A percentile compares a stretch with the other conserved stretches of the same genome.
Conservation (phyloP, 2,888 invertebrate genomes). For the Mimas tiliae region DNA sequence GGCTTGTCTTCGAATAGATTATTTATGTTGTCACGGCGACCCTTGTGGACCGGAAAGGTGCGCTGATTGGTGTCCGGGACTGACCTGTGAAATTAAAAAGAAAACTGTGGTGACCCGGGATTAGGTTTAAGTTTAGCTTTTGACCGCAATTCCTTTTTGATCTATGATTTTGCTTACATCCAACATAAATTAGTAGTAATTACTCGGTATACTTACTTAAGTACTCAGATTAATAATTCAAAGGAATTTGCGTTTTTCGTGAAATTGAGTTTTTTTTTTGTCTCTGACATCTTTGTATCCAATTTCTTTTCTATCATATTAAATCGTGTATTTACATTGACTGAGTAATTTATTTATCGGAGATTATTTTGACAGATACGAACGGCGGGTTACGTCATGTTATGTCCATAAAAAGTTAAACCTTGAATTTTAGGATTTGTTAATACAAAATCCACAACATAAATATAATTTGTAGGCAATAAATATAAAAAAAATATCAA, state of each 20-base stretch:
- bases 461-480: too few species aligned
- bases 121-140: constrained; percentile 34
- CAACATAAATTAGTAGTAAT: not conserved
- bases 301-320: too few species aligned
- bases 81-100: constrained; percentile 48
- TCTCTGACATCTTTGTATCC: too few species aligned
- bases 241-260: too few species aligned
- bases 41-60: constrained; percentile 58
- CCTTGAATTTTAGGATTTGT: too few species aligned
- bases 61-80: constrained; percentile 60
- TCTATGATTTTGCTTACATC: not conserved
- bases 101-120: constrained; percentile 32
- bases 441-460: too few species aligned
- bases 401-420: too few species aligned
- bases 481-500: not conserved
- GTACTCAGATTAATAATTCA: not conserved
- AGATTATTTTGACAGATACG: too few species aligned
- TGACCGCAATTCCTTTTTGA: constrained; percentile 1
- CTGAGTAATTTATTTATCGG: too few species aligned
- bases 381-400: too few species aligned
- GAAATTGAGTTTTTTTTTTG: too few species aligned
- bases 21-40: constrained; percentile 70
- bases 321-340: too few species aligned
- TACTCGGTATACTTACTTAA: not conserved
- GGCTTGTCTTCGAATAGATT: constrained; percentile 72